Base-by-base conservation (phyloP, 2,113 vertebrate genomes). In the Oncorhynchus mykiss region DNA sequence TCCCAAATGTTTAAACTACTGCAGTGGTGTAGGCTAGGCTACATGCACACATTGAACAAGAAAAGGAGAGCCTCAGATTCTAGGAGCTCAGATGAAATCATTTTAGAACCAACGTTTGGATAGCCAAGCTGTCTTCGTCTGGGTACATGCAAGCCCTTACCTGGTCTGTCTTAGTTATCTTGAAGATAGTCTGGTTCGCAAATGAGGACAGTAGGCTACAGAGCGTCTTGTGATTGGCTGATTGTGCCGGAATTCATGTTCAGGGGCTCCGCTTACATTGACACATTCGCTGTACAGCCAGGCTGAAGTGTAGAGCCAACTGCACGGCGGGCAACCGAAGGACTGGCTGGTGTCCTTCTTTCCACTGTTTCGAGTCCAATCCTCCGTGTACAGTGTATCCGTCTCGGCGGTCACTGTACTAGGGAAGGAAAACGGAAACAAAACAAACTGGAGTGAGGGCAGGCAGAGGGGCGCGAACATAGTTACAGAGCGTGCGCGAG, bases 251-350 rank as follows among this genome's bases (percentile, higher is more conserved):
- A 74, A 88, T 90, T 86, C 74, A 82, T 80, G 75, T 88, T 85
- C 59, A 39, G 34, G 89, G 90, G 88, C 84, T 82, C 84, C 25
- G 5, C 57, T 65, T 25, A 54, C 68, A 22, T 59, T 72, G 49
- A 16, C 80, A 78, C 82, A 84, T 24, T 62, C 20, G 60, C 67
- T 62, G 51, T 54, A 54, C 14, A 54, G 77, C 80, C 77, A 76
- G 72, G 20, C 75, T 72, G 70, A 49, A 80, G 80, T 7, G 78
- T 73, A 16, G 73, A 83, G 81, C 77, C 73, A 67, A 77, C 77
- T 51, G 77, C 67, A 71, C 90, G 87, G 88, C 88, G 89, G 86
- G 87, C 78, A 88, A 88, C 86, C 72, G 49, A 80, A 68, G 67
- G 79, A 65, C 83, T 78, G 49, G 86, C 75, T 45, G 85, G 85